Evolutionary conservation across 2,113 vertebrate genomes (phyloP), one percentile per base, ranked within the genome.

Genomic region (Scalopus aquaticus): DNA sequence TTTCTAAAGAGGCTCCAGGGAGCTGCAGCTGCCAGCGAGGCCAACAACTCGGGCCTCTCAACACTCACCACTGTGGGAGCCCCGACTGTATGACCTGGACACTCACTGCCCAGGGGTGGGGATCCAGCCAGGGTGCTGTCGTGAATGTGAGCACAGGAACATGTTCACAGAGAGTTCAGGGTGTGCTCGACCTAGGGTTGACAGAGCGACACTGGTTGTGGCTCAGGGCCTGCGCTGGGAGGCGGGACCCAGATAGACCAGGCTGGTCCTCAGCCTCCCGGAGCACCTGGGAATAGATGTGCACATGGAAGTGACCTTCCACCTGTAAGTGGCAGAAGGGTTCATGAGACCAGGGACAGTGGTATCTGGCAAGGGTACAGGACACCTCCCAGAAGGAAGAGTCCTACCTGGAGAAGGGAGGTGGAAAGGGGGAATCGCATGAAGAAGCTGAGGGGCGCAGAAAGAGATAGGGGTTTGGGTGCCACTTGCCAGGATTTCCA

Each of bases 1-100:
- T 89, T 90, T 92, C 93, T 86, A 96, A 96, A 97, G 93, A 93
- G 86, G 44, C 93, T 94, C 95, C 24, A n/a, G 93, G 94, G 96
- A 96, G 58, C 88, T 60, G n/a, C 78, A 58, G 69, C 54, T 0
- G 0, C 77, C 39, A 70, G 44, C 54, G 60, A 80, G 70, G 91
- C 42, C 5, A 1, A 12, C 1, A 8, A 5, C 7, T 44, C 17
- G 60, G 65, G 65, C 67, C 37, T 70, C 72, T 79, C 28, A 9
- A 3, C 11, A 11, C 30, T 39, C 74, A 44, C 28, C 5, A 6
- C 42, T 46, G 4, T 39, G 2, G 2, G 44, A 74, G 42, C n/a
- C 4, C 9, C 64, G 89, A 82, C 20, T 70, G 24, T 0, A 12
- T 73, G 37, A 11, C 35, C 51, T 6, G 12, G 5, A 11, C 67